phyloP scores from a whole-genome alignment of 2,797 vertebrate genomes.

The Sus cebifrons region DNA sequence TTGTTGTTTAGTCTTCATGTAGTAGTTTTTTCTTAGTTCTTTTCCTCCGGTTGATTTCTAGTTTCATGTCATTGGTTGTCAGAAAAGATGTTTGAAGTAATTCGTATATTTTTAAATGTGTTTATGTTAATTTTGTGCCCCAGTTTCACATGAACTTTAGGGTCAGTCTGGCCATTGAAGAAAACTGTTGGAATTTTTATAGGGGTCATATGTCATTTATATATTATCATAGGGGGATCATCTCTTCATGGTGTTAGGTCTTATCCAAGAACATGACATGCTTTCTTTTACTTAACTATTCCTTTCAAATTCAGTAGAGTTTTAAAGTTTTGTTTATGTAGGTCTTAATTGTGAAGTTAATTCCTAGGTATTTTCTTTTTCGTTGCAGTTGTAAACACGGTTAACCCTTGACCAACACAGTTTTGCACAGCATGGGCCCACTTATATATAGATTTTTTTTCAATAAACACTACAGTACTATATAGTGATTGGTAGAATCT shows the following conservation, averaged over 20 bases:
- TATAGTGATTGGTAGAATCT: neutral
- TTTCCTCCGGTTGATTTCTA: no score
- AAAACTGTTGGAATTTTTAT: neutral
- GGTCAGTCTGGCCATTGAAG: neutral
- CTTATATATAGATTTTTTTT: neutral
- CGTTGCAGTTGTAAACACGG: neutral
- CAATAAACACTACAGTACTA: neutral
- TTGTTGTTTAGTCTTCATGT: no score
- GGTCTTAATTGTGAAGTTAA: neutral
- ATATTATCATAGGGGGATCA: neutral
- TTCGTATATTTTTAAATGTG: no score
- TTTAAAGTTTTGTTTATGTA: neutral
- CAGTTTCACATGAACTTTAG: neutral
- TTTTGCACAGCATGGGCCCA: neutral
- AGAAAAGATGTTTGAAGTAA: no score
- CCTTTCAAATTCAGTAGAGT: neutral
- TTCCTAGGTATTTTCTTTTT: neutral
- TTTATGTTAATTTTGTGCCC: no score
- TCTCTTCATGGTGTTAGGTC: neutral
- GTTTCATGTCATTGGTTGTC: no score
- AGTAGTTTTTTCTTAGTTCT: no score
- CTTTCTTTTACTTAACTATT: neutral
- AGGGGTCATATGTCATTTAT: neutral
- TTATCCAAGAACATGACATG: neutral
- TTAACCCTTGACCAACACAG: neutral